Base-by-base conservation (phyloP, 2,113 vertebrate genomes). In the Hyperoodon ampullatus region DNA sequence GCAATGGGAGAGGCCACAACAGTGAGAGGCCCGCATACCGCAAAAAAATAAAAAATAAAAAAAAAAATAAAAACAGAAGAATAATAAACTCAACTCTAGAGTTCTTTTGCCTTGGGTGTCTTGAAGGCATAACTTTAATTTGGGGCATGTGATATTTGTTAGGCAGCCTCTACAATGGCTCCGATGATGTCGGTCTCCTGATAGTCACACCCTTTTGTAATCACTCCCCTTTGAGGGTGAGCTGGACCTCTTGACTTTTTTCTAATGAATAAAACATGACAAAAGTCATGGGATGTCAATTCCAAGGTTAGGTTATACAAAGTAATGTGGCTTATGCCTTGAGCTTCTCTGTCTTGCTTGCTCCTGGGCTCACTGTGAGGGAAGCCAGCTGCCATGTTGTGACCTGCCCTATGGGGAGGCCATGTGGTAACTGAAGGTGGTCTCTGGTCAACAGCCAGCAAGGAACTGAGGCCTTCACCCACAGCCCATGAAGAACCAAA, bases 281-380 rank as follows among this genome's bases (percentile, higher is more conserved):
- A 84, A 93, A 94, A 88, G 89, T 92, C 82, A 96, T 35, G 78
- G 60, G 30, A 68, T 92, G 84, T 90, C 70, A 81, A 53, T 95
- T 85, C 24, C 39, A 92, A 88, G 96, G 95, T 93, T 84, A 88
- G 93, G 53, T 96, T 93, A 68, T 84, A 95, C 95, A 72, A 90
- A 88, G 71, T 66, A 39, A 55, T 28, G 21, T 70, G 70, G 44
- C 30, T 84, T 92, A 87, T 81, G 63, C 44, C 74, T 74, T 26
- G 26, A 78, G 39, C 70, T 65, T 84, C n/a, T 15, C 50, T 66
- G 68, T 14, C 75, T 35, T 21, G 63, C 33, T 63, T 4, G 50
- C 71, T 82, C 1, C 1, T 23, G 68, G 1, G 8, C 63, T 96
- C 39, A 2, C 55, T 85, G 8, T 53, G 50, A n/a, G 16, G 47